Evolutionary conservation across 2,888 invertebrate genomes (phyloP).

Genomic region (Acholoe squamosa): DNA sequence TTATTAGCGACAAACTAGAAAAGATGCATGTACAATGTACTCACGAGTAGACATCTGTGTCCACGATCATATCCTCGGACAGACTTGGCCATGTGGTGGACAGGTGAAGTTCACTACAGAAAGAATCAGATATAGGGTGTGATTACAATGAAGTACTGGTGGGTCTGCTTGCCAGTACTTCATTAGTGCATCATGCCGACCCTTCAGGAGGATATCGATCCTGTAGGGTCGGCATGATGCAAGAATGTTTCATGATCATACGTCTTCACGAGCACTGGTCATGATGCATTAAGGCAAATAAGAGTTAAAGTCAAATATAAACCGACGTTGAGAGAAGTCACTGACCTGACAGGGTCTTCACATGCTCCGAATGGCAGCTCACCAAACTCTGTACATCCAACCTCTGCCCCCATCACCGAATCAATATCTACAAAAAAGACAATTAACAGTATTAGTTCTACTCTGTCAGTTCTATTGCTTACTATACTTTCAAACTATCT

Average conservation of each 20-base stretch:
- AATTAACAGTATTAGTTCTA: neutral
- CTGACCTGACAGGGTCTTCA: slow-evolving; percentile 88
- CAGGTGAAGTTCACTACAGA: slow-evolving; percentile 88
- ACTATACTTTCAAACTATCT: too few relatives aligned
- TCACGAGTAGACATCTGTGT: slow-evolving; percentile 91
- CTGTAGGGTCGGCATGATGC: too few relatives aligned
- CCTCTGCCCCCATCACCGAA: slow-evolving; percentile 85
- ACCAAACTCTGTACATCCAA: slow-evolving; percentile 85
- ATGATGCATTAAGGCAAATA: too few relatives aligned
- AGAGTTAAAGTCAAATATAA: neutral
- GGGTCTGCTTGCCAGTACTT: too few relatives aligned
- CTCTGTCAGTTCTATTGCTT: too few relatives aligned
- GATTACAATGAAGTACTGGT: too few relatives aligned
- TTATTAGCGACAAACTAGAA: too few relatives aligned
- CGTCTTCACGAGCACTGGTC: too few relatives aligned
- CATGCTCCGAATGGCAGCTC: slow-evolving; percentile 93
- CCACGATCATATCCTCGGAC: slow-evolving; percentile 92
- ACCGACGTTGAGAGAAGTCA: neutral
- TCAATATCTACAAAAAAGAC: slow-evolving; percentile 84
- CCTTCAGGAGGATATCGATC: too few relatives aligned
- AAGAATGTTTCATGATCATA: too few relatives aligned
- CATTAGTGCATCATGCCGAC: too few relatives aligned
- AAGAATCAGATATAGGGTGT: too few relatives aligned
- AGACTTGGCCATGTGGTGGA: slow-evolving; percentile 94
- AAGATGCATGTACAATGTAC: slow-evolving; percentile 67